phyloP scores from a whole-genome alignment of 2,888 invertebrate species.

The Drosophila fungiperda region DNA sequence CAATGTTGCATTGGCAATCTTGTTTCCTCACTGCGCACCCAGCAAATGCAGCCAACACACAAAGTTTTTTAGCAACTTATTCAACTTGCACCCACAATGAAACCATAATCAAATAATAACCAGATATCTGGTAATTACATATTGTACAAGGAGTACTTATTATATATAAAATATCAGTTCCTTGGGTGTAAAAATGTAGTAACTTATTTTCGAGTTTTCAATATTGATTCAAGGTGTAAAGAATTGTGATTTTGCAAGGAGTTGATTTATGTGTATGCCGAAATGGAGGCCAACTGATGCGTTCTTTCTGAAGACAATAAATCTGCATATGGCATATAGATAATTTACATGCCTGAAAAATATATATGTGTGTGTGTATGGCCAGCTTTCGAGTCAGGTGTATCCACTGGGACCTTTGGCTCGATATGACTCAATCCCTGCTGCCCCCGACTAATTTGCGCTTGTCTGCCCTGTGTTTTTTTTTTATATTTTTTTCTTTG shows the following conservation, averaged over 20 bases:
- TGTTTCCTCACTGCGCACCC: background rate
- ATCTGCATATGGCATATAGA: background rate
- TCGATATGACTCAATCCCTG: too few relatives aligned
- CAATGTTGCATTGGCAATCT: background rate
- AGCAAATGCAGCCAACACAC: background rate
- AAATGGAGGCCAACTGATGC: constrained; percentile 12
- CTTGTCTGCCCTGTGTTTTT: constrained; percentile 8
- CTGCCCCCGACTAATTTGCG: constrained; percentile 13
- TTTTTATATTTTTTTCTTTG: background rate
- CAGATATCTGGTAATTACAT: background rate
- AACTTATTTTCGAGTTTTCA: too few relatives aligned
- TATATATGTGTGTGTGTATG: background rate
- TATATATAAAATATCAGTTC: too few relatives aligned
- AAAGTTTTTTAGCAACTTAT: background rate
- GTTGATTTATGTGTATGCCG: background rate
- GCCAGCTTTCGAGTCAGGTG: background rate
- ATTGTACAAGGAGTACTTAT: too few relatives aligned
- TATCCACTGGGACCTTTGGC: background rate
- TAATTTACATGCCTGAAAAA: background rate
- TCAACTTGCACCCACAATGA: constrained; percentile 1
- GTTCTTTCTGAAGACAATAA: background rate
- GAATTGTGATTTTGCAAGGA: background rate
- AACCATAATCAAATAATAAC: constrained; percentile 19
- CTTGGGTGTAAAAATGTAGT: too few relatives aligned
- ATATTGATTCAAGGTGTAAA: too few relatives aligned